A percentile compares a stretch with the other conserved stretches of the same genome.
Conservation (phyloP, 1,140 invertebrate genomes). For the Leptoteleia sp. region DNA sequence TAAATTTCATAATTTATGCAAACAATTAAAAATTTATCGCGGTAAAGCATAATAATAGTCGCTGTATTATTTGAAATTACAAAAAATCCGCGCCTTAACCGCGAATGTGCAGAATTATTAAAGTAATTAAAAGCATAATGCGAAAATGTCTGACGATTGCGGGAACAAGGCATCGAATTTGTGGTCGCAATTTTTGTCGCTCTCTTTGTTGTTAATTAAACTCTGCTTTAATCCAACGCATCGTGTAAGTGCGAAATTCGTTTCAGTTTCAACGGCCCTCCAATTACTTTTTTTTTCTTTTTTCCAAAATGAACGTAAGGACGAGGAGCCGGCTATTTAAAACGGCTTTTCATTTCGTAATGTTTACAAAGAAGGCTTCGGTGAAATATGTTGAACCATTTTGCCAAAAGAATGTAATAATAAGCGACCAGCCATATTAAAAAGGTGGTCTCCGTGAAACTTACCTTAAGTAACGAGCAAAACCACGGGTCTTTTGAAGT, state of each 20-base stretch:
- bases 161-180: constrained; percentile 7
- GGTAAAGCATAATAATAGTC: too few species aligned
- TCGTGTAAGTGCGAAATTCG: constrained; percentile 1
- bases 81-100: constrained; percentile 21
- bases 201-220: background rate
- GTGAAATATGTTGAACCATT: constrained; percentile 1
- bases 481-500: constrained; percentile 56
- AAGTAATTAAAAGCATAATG: constrained; percentile 25
- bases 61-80: too few species aligned
- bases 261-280: constrained; percentile 5
- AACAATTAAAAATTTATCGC: too few species aligned
- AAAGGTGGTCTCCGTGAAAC: constrained; percentile 31
- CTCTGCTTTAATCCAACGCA: background rate
- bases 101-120: constrained; percentile 25
- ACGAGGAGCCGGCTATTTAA: background rate
- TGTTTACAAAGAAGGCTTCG: background rate
- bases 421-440: constrained; percentile 22
- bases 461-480: constrained; percentile 52
- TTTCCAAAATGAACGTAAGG: background rate
- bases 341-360: background rate
- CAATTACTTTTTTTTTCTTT: constrained; percentile 22
- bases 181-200: background rate
- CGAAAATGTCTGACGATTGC: constrained; percentile 7
- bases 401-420: constrained; percentile 29
- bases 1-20: too few species aligned